Conservation (phyloP, 2,797 vertebrate genomes). For the Takifugu ocellatus region DNA sequence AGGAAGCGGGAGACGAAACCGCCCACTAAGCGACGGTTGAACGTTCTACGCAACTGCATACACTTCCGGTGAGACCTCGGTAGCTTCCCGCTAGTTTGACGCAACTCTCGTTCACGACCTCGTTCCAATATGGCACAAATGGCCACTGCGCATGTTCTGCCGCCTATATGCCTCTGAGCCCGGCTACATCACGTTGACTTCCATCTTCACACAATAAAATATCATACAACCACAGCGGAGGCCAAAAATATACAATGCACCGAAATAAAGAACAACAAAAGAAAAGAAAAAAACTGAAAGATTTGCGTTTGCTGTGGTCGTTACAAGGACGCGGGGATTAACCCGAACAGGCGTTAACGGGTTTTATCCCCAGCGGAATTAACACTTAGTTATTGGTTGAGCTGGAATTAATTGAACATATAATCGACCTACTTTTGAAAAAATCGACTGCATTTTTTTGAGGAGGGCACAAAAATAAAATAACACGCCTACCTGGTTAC, state of each 20-base stretch:
- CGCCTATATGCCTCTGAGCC: slow-evolving; percentile 74
- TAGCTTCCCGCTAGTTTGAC: slow-evolving; percentile 33
- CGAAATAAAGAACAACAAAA: slow-evolving; percentile 17
- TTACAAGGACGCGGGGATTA: neutral
- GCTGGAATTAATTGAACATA: slow-evolving; percentile 49
- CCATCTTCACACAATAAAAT: slow-evolving; percentile 72
- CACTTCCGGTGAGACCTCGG: slow-evolving; percentile 24
- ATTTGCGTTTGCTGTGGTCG: neutral
- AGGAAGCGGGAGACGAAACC: accelerated
- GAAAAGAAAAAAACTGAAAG: slow-evolving; percentile 12
- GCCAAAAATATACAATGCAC: slow-evolving; percentile 10
- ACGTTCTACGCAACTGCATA: neutral
- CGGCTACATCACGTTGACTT: slow-evolving; percentile 73
- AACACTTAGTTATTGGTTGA: slow-evolving; percentile 62
- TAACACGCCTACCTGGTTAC: neutral
- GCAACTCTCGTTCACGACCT: slow-evolving; percentile 79
- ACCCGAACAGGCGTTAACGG: neutral
- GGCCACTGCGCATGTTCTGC: slow-evolving; percentile 78
- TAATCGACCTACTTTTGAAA: slow-evolving; percentile 61
- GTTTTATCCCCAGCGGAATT: slow-evolving; percentile 47
- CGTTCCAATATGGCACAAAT: slow-evolving; percentile 96
- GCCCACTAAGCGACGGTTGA: neutral
- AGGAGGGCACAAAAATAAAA: slow-evolving; percentile 3
- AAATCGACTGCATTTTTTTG: slow-evolving; percentile 24
- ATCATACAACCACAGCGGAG: slow-evolving; percentile 32